Evolutionary conservation across 2,113 vertebrate genomes (phyloP).

Genomic region (Pelmatolapia mariae): DNA sequence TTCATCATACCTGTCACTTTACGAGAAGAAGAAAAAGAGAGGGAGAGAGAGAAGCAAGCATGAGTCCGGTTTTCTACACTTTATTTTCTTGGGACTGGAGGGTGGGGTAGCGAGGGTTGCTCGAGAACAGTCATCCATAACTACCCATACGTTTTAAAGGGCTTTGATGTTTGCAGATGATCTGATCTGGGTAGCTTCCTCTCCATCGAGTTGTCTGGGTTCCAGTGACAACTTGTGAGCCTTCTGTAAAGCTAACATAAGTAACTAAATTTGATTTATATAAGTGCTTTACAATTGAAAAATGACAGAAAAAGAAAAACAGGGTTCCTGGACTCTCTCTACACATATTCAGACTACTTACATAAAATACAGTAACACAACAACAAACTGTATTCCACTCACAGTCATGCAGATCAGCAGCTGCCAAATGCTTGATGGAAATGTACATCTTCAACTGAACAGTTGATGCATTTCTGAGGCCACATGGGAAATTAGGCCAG

Average conservation of each 20-base stretch:
- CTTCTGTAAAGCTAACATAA: neutral
- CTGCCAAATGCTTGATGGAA: neutral
- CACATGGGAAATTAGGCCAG: neutral
- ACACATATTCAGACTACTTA: neutral
- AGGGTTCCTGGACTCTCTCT: neutral
- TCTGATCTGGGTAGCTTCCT: neutral
- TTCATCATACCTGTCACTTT: conserved; percentile 49
- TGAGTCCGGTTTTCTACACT: conserved; percentile 6
- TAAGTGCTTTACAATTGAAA: neutral
- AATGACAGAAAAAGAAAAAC: neutral
- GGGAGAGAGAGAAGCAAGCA: neutral
- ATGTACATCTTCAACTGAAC: neutral
- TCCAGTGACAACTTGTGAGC: neutral
- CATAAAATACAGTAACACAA: neutral
- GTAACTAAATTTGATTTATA: neutral
- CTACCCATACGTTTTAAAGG: neutral
- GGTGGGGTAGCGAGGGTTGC: neutral
- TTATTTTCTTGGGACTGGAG: neutral
- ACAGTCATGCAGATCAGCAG: neutral
- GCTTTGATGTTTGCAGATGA: neutral
- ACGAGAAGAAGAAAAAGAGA: neutral
- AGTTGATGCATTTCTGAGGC: neutral
- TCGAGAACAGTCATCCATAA: conserved; percentile 12
- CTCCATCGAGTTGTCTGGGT: neutral
- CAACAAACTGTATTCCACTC: neutral